Conservation (phyloP, 37 sponge, comb jelly and placozoan species). For the Trichoplax adhaerens region DNA sequence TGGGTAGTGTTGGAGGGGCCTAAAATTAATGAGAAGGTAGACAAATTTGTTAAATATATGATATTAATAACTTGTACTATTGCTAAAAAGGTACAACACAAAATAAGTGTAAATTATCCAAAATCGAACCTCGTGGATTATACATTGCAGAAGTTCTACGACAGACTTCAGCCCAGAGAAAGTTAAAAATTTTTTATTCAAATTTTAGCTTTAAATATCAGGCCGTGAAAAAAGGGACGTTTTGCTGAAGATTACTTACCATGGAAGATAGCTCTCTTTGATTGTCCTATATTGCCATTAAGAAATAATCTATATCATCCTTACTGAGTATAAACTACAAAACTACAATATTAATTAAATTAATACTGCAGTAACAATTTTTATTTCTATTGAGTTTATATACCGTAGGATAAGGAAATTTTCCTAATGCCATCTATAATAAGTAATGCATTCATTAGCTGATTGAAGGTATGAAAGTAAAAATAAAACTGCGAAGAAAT, state of each 20-base stretch:
- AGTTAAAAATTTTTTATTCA: too few species aligned
- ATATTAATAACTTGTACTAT: too few species aligned
- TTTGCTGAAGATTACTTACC: conserved; percentile 17
- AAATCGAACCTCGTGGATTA: conserved; percentile 44
- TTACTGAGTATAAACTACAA: too few species aligned
- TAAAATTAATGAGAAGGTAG: not conserved
- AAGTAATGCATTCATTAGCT: not conserved
- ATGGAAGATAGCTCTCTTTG: conserved; percentile 18
- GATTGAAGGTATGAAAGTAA: not conserved
- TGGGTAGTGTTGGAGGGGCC: conserved; percentile 49
- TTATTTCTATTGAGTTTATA: conserved; percentile 9
- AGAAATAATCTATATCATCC: too few species aligned
- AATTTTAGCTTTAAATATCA: too few species aligned
- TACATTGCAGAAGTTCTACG: conserved; percentile 68
- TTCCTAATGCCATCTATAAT: conserved; percentile 32
- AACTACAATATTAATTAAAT: too few species aligned
- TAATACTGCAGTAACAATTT: not conserved
- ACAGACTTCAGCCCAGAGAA: conserved; percentile 12
- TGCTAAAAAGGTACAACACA: not conserved
- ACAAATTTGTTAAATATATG: too few species aligned
- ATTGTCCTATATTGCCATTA: conserved; percentile 16
- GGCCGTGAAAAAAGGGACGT: too few species aligned
- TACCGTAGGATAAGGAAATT: conserved; percentile 47
- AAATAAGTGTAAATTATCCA: not conserved
- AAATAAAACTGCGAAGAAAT: not conserved